Base-by-base conservation (phyloP, 1,140 invertebrate species). In the Sinella curviseta region DNA sequence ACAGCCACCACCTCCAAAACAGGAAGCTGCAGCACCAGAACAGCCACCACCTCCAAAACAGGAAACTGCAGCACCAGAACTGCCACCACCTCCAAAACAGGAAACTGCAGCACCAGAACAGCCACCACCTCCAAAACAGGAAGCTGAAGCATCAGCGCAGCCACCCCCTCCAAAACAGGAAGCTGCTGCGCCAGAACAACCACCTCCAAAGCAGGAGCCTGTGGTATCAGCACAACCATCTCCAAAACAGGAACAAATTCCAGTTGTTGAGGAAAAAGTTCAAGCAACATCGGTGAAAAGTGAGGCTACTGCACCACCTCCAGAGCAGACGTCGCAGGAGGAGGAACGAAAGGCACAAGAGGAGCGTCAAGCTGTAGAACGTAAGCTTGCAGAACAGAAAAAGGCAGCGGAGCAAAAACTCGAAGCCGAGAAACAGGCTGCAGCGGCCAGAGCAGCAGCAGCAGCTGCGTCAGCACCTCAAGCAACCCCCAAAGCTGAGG, bases 221-320 rank as follows among this genome's bases (percentile, higher is more conserved):
- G 39, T 85, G 60, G 86, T 86, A 80, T 86, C 87, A 85, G 85
- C 86, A 8, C 4, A 48, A 48, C 4, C 39, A 79, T 81, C 85
- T 55, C 84, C 86, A 75, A 82, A 77, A 83, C 2, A 85, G 86
- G 74, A 76, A 48, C 20, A 60, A 80, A 39, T 81, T 85, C 39
- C 39, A 8, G 39, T 48, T 17, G 39, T 48, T 8, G 39, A 48
- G 17, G 39, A 8, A 48, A 48, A 48, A 48, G 17, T 17, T n/a
- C n/a, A n/a, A n/a, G n/a, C n/a, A n/a, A n/a, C n/a, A n/a, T n/a
- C n/a, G n/a, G n/a, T n/a, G n/a, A n/a, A n/a, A n/a, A n/a, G 8
- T 48, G 8, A 8, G 39, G 39, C 20, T 20, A 48, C 39, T 12
- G 39, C 8, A 65, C 57, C 26, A 26, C 57, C 24, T 26, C 57